A percentile compares a stretch with the other conserved stretches of the same genome.
Conservation (phyloP, 1,140 invertebrate species). For the Bilobella aurantiaca region DNA sequence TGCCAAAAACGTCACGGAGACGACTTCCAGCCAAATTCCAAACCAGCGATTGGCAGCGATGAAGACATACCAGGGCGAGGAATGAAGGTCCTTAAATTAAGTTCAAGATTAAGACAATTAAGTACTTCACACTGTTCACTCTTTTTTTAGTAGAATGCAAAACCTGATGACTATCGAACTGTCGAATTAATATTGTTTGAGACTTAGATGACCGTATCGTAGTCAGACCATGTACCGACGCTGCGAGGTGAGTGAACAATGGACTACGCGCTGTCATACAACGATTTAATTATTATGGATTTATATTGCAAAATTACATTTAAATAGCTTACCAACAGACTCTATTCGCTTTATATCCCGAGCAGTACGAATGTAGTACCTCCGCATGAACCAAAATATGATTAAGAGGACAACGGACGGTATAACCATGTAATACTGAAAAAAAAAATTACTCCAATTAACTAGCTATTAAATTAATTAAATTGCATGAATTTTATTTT, state of each 20-base stretch:
- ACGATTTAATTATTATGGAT: neutral
- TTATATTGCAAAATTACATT: neutral
- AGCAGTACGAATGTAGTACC: conserved; percentile 52
- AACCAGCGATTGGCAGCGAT: conserved; percentile 46
- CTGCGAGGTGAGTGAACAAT: conserved; percentile 75
- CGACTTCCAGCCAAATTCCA: conserved; percentile 23
- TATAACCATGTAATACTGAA: conserved; percentile 46
- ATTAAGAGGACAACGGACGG: conserved; percentile 46
- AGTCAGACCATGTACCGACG: conserved; percentile 74
- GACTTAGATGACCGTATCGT: conserved; percentile 75
- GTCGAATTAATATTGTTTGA: conserved; percentile 61
- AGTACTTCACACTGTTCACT: neutral
- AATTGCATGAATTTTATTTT: too few species aligned
- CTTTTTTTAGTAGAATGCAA: neutral
- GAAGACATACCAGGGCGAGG: conserved; percentile 54
- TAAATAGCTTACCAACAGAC: conserved; percentile 35
- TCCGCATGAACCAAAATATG: conserved; percentile 46
- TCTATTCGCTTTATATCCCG: conserved; percentile 51
- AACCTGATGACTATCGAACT: conserved; percentile 60
- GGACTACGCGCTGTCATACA: conserved; percentile 53
- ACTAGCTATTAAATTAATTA: conserved; percentile 37
- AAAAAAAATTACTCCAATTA: neutral
- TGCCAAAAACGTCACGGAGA: conserved; percentile 18
- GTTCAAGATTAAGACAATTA: neutral
- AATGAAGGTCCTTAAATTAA: conserved; percentile 43